Percentiles rank a stretch among this genome's conserved stretches.
Conservation (phyloP, 1,140 invertebrate genomes). For the Drosophila punjabiensis region DNA sequence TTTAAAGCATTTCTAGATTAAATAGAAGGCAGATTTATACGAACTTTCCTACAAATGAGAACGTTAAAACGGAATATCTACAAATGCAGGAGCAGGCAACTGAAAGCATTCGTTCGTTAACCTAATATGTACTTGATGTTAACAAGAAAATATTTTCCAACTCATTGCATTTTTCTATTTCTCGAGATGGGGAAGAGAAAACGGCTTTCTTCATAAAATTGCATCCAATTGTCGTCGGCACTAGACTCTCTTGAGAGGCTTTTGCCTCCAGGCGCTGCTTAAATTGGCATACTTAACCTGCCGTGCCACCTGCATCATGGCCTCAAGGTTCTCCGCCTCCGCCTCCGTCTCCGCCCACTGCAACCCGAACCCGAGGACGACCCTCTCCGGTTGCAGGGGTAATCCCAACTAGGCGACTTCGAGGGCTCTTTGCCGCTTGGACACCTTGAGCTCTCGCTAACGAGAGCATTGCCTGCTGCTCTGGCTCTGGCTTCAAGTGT, state of each 20-base stretch:
- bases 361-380: constrained; percentile 9
- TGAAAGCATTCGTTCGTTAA: background rate
- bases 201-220: constrained; percentile 1
- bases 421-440: constrained; percentile 1
- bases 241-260: constrained; percentile 11
- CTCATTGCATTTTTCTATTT: constrained; percentile 9
- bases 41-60: no score
- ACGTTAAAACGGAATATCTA: no score
- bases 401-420: constrained; percentile 41
- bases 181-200: constrained; percentile 3
- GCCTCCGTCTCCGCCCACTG: no score
- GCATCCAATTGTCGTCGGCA: constrained; percentile 33
- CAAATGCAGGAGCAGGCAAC: no score
- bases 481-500: constrained; percentile 26
- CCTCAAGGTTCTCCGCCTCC: constrained; percentile 27
- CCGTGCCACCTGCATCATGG: constrained; percentile 25
- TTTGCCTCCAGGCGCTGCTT: constrained; percentile 21
- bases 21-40: no score
- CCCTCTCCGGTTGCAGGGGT: background rate
- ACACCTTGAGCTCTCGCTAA: constrained; percentile 34
- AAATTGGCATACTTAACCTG: constrained; percentile 53
- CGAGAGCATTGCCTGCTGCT: constrained; percentile 57
- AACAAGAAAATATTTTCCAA: constrained; percentile 8
- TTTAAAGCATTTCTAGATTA: no score
- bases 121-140: background rate